Base-by-base conservation (phyloP, 1,140 invertebrate species). In the Probaryconus sp. region DNA sequence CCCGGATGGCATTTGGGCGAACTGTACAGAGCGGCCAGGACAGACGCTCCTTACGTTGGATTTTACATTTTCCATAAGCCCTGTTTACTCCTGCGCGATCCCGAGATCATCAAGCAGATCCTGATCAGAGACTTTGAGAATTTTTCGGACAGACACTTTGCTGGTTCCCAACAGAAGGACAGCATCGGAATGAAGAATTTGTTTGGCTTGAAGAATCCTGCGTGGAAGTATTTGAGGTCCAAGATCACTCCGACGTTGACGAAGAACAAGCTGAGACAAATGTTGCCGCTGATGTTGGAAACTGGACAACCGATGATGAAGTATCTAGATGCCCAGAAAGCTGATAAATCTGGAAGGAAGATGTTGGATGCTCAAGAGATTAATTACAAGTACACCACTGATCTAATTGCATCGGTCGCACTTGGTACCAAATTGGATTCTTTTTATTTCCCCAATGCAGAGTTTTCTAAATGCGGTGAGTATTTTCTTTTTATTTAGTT, bases 361-460 rank as follows among this genome's bases (percentile, higher is more conserved):
- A 13, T 79, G 3, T 38, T 84, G 5, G 82, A 86, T 26, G 87
- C 76, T 0, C 89, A 89, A 48, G 85, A 89, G 10, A 37, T 89
- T 0, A 84, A 83, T 55, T 80, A 85, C 0, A 86, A 83, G 37
- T 91, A 87, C 31, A 86, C 89, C 0, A 90, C 89, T 0, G 90
- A 91, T 78, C 76, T 90, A 0, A 91, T 91, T 10, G 88, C 88
- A 0, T 88, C 87, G 0, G 79, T 88, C 10, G 90, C 89, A 0
- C 89, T 89, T 67, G 91, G 90, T 0, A 80, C 89, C 0, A 83
- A 87, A 20, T 76, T 77, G n/a, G 74, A 86, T 43, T 83, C 83
- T 0, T 85, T 85, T n/a, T 67, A 83, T 14, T 72, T 87, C 75
- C 83, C 87, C 0, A 82, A 86, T 7, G 83, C 63, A 0, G 87